Evolutionary conservation across 2,888 invertebrate genomes (phyloP), one percentile per base, ranked within the genome.

Genomic region (Cosmorhoe ocellata): DNA sequence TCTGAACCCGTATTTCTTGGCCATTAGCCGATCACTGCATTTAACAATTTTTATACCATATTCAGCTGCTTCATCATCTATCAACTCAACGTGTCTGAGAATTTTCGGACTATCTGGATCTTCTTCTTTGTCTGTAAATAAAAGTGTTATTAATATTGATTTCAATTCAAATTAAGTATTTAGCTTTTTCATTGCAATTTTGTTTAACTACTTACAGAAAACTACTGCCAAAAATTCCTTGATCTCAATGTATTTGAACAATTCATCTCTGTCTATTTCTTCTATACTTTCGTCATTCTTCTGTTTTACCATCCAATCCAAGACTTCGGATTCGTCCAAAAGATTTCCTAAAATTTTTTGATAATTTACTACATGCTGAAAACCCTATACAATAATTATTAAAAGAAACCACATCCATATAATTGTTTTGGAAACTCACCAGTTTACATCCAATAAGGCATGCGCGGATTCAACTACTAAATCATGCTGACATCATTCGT

Each of bases 261-360:
- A 90, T 68, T 93, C 92, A 40, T 96, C 96, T 68, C 98, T 92
- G 71, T 96, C 94, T 58, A 98, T 96, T 79, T 96, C 95, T 79
- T 97, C 96, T 64, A 98, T 97, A 74, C 96, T 97, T 78, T 96
- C 95, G 77, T 98, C 97, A 79, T 95, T 95, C 77, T 97, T 96
- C 80, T 98, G 97, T 78, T 95, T 94, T 51, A 95, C 92, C 93
- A 98, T 96, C 98, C 98, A 98, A 67, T 95, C 94, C 64, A 98
- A 91, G 4, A 98, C 97, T 77, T 95, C 94, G 38, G 91, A 92
- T 81, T 97, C 96, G 71, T 97, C 95, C 77, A 87, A 76, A 34
- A 91, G 84, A 71, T 89, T 88, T 54, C 91, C 91, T 91, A 88
- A 80, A 91, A 90, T 77, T 64, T 76, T 79, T 75, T 56, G 51